Conservation (phyloP, 2,113 vertebrate species). For the Burhinus oedicnemus region DNA sequence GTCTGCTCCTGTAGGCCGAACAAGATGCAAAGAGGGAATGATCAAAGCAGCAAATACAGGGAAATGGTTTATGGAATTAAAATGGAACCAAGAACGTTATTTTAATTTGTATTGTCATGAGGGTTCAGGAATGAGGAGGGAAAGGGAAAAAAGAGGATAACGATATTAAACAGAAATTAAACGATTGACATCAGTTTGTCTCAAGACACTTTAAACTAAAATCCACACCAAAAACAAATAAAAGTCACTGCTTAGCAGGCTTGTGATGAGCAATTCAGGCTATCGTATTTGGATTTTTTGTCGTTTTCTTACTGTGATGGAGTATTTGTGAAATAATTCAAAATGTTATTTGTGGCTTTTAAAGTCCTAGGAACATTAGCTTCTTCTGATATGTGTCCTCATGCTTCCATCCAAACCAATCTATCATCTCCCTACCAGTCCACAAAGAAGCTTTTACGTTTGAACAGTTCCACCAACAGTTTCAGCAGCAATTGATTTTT, state of each 20-base stretch:
- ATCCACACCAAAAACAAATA: neutral
- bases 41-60: neutral
- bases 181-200: neutral
- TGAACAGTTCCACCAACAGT: conserved; percentile 9
- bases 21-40: neutral
- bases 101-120: neutral
- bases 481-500: conserved; percentile 55
- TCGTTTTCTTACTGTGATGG: neutral
- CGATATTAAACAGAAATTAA: neutral
- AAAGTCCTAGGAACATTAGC: conserved; percentile 53
- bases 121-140: neutral
- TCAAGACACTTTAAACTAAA: neutral
- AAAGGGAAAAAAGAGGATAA: neutral
- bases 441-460: conserved; percentile 42
- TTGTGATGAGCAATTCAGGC: neutral
- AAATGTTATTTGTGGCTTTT: conserved; percentile 57
- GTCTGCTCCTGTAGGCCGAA: neutral
- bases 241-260: neutral
- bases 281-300: conserved; percentile 18
- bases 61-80: neutral
- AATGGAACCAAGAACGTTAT: neutral
- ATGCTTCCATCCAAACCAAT: conserved; percentile 46
- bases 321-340: conserved; percentile 54
- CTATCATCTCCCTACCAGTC: conserved; percentile 31
- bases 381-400: conserved; percentile 48